Base-by-base conservation (phyloP, 2,888 invertebrate genomes). In the Atrina japonica region DNA sequence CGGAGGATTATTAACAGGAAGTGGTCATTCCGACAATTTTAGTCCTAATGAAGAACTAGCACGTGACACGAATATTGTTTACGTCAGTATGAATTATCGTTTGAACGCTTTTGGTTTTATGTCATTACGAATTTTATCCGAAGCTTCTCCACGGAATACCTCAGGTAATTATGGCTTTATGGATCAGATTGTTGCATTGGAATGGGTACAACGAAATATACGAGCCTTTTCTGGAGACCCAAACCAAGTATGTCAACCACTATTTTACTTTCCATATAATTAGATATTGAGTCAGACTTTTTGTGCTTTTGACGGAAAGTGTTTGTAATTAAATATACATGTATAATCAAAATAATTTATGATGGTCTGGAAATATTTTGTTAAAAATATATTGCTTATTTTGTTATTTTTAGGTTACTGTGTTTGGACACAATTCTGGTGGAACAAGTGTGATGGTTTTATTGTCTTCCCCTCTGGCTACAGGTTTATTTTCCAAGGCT, bases 71-170 rank as follows among this genome's bases (percentile, higher is more conserved):
- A 95, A 96, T 87, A 94, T 96, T 1, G 94, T 97, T 9, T 95
- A 96, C 88, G 96, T 97, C 1, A 93, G 95, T 73, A 96, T 96
- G 3, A 96, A 96, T 87, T 96, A 96, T 91, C 93, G 97, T 83
- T 91, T 95, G 43, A 92, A 92, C 16, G 89, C 92, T 0, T 91
- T 93, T 71, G 97, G 97, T 3, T 97, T 97, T 88, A 91, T 97
- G 58, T 94, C 97, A 0, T 83, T 90, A 25, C 85, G 88, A 68
- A 92, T 93, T 47, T 60, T 86, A 25, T 78, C 83, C n/a, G 71
- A 74, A 16, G 63, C 58, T 3, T 82, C 81, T 7, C 52, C 67
- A 9, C 67, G 71, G 6, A 75, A 76, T 16, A 73, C 78, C 0
- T 75, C 82, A 0, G 86, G 86, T 1, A 86, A 86, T 70, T 86